phyloP scores from a whole-genome alignment of 2,797 vertebrate genomes.

The Rhabdomys pumilio region DNA sequence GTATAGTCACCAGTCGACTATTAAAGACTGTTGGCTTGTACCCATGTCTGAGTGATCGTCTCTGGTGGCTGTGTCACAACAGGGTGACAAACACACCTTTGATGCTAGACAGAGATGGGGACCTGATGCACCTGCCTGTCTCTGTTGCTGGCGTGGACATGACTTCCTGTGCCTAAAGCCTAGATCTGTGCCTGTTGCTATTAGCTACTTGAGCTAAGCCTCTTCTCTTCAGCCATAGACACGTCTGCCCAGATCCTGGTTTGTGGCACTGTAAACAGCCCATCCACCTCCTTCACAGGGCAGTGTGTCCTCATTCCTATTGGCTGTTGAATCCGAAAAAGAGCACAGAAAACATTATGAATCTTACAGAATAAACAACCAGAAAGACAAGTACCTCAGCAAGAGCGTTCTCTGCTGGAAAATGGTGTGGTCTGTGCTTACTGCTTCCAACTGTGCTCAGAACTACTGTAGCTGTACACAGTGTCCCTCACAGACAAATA shows the following conservation, averaged over 20 bases:
- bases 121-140: slow-evolving; percentile 85
- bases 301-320: slow-evolving; percentile 81
- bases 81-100: slow-evolving; percentile 83
- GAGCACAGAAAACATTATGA: slow-evolving; percentile 66
- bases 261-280: slow-evolving; percentile 78
- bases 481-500: slow-evolving; percentile 2
- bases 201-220: slow-evolving; percentile 68
- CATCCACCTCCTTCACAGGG: slow-evolving; percentile 78
- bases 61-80: neutral
- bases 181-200: slow-evolving; percentile 69
- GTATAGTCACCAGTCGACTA: accelerated
- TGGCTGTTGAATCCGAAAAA: slow-evolving; percentile 80
- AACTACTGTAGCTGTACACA: neutral
- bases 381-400: slow-evolving; percentile 73
- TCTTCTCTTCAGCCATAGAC: slow-evolving; percentile 69
- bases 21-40: neutral
- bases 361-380: slow-evolving; percentile 71
- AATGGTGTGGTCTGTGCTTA: slow-evolving; percentile 69
- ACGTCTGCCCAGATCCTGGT: slow-evolving; percentile 30
- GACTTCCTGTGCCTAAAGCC: slow-evolving; percentile 87
- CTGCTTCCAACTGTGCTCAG: slow-evolving; percentile 60
- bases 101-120: slow-evolving; percentile 85
- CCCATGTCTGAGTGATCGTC: neutral
- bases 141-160: slow-evolving; percentile 81
- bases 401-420: slow-evolving; percentile 37